phyloP scores from a whole-genome alignment of 2,888 invertebrate genomes.

The Caenorhabditis parvicauda region DNA sequence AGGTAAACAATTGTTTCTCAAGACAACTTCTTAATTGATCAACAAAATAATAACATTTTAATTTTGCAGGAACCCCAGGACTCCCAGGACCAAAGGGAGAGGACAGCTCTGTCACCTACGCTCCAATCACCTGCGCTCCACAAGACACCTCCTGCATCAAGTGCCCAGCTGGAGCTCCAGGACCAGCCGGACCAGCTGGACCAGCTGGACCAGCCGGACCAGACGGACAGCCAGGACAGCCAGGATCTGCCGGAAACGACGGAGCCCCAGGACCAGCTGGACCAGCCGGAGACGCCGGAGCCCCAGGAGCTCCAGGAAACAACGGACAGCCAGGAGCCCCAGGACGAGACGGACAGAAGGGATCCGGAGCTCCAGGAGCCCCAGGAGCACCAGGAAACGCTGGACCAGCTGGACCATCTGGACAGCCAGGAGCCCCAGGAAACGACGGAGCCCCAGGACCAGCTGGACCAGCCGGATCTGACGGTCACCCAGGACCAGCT shows the following conservation, averaged over 20 bases:
- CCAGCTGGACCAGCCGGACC: conserved; percentile 33
- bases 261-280: conserved; percentile 51
- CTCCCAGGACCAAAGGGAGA: conserved; percentile 44
- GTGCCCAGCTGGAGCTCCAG: conserved; percentile 53
- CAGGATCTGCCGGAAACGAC: conserved; percentile 43
- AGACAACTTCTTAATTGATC: too few relatives aligned
- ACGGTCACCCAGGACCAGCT: conserved; percentile 28
- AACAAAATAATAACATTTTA: too few relatives aligned
- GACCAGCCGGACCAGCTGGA: conserved; percentile 26
- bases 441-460: conserved; percentile 28
- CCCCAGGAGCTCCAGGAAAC: conserved; percentile 40
- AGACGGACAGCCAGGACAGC: conserved; percentile 29
- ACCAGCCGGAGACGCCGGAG: conserved; percentile 42
- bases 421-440: conserved; percentile 29
- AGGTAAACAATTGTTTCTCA: conserved; percentile 12
- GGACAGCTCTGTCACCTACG: conserved; percentile 44
- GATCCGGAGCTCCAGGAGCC: conserved; percentile 33
- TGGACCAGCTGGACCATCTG: conserved; percentile 32
- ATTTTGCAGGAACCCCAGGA: conserved; percentile 40
- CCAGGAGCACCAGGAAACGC: conserved; percentile 39
- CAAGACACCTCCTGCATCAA: conserved; percentile 45
- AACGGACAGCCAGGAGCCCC: conserved; percentile 42
- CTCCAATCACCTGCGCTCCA: conserved; percentile 50
- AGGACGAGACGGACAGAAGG: conserved; percentile 41
- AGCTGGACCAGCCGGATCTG: conserved; percentile 30